A percentile compares a stretch with the other conserved stretches of the same genome.
phyloP scores from a whole-genome alignment of 1,140 invertebrate genomes.

The Eriocheir sinensis region DNA sequence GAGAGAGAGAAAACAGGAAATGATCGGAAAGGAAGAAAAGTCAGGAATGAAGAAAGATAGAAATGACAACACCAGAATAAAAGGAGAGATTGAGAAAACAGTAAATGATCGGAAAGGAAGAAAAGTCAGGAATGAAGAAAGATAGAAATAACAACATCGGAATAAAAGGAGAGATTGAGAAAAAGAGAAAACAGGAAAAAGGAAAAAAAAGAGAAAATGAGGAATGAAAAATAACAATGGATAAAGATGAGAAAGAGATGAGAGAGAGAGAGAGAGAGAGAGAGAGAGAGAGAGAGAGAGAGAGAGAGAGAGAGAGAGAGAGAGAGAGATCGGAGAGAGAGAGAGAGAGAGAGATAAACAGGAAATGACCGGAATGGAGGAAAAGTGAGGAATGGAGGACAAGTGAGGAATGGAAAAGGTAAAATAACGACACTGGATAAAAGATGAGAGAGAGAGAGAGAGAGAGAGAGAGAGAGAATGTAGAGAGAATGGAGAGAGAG shows the following conservation, averaged over 20 bases:
- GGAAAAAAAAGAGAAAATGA: too few species aligned
- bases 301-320: conserved; percentile 47
- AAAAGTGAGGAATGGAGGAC: neutral
- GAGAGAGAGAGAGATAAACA: neutral
- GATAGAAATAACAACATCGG: neutral
- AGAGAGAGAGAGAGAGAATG: neutral
- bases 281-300: conserved; percentile 65
- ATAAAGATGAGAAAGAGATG: too few species aligned
- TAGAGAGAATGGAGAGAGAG: neutral
- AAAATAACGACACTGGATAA: neutral
- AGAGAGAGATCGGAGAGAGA: neutral
- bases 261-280: conserved; percentile 64
- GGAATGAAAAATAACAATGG: too few species aligned
- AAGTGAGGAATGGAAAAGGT: neutral
- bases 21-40: too few species aligned
- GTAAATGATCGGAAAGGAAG: neutral
- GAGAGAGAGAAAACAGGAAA: neutral
- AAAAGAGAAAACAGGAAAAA: neutral
- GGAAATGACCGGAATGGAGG: neutral
- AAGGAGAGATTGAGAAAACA: neutral
- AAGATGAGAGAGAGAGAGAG: neutral
- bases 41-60: neutral
- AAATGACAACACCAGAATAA: neutral
- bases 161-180: neutral
- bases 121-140: neutral